Percentiles rank a stretch among this genome's conserved stretches.
phyloP scores from a whole-genome alignment of 2,888 invertebrate species.

The Zaprionus lineosus region DNA sequence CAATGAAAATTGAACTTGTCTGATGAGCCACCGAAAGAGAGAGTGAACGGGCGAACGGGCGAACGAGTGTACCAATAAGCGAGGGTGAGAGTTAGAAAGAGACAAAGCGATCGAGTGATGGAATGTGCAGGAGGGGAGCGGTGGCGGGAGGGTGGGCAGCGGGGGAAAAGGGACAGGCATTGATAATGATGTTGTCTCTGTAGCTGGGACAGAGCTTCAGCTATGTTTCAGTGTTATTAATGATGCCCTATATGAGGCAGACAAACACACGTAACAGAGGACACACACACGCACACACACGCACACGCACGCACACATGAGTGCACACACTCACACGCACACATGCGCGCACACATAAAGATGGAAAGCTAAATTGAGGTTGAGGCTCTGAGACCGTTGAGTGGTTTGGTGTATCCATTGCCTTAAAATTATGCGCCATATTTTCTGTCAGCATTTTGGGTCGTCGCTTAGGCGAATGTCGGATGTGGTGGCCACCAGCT shows the following conservation, averaged over 20 bases:
- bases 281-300: constrained; percentile 17
- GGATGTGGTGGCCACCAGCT: constrained; percentile 52
- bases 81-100: too few species aligned
- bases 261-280: constrained; percentile 17
- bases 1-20: constrained; percentile 69
- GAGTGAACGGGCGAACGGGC: too few species aligned
- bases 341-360: constrained; percentile 38
- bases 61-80: too few species aligned
- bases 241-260: constrained; percentile 65
- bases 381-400: constrained; percentile 19
- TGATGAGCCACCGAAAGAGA: constrained; percentile 9
- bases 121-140: too few species aligned
- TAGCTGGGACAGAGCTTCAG: constrained; percentile 22
- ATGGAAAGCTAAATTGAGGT: constrained; percentile 42
- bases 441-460: constrained; percentile 58
- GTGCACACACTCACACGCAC: neutral
- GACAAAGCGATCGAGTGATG: too few species aligned
- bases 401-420: constrained; percentile 56
- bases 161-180: too few species aligned
- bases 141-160: too few species aligned
- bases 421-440: constrained; percentile 78
- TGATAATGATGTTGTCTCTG: constrained; percentile 54
- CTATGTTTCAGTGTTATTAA: constrained; percentile 72
- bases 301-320: constrained; percentile 8
- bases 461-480: constrained; percentile 47